Base-by-base conservation (phyloP, 2,888 invertebrate genomes). In the Caenorhabditis virilis region DNA sequence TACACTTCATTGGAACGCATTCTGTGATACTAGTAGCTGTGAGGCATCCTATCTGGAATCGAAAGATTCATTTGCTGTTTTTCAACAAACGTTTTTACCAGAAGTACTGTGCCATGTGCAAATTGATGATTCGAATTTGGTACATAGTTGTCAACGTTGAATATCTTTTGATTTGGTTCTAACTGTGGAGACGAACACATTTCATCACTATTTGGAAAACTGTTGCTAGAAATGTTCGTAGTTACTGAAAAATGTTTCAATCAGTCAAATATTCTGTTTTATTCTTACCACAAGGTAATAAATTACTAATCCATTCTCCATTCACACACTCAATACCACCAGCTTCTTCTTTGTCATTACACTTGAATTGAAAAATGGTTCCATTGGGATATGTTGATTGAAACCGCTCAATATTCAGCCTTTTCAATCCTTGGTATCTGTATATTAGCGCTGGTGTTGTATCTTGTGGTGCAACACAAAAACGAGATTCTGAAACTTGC, bases 341-440 rank as follows among this genome's bases (percentile, higher is more conserved):
- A 1, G 80, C 82, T 54, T 78, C 76, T 48, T 71, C 73, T 36
- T 63, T 68, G 9, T 69, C 70, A 27, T 67, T 70, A 22, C 73
- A 74, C 63, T 76, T 76, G 48, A 78, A 82, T 38, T 78, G 81
- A 30, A 82, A 78, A 16, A 80, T 66, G 1, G 82, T 79, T 5
- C 82, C 77, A 41, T 82, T 83, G 2, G 82, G 82, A 57, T 74
- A 82, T n/a, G 72, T 68, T 0, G 70, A 54, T 54, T 78, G 78
- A 45, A 57, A 72, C 30, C 69, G 57, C 35, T 74, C 74, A 26
- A 76, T 56, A 35, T 51, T 48, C 0, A 68, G 61, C 16, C 63
- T 66, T 26, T 63, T 63, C 41, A 61, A 38, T 15, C 70, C 73
- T n/a, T 65, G 61, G 23, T 63, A 68, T 20, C 72, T 51, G 36